These are phyloP conservation scores for Hirundo rustica DNA, from an alignment of 2,797 vertebrate species.

Conservation along the genomic window DNA sequence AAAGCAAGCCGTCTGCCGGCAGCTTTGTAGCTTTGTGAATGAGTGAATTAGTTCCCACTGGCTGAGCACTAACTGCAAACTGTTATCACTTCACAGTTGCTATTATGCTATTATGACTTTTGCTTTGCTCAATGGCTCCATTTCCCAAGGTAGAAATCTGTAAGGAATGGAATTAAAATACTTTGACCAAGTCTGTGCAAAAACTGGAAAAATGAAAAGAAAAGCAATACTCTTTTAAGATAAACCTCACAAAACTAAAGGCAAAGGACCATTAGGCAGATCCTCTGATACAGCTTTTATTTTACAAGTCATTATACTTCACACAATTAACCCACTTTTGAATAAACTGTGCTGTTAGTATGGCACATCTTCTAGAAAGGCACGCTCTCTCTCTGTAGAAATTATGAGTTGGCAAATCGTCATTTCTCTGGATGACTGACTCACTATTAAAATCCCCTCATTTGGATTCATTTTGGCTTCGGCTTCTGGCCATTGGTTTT, in stretches of 20 bases:
- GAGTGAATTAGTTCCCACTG: conserved; percentile 28
- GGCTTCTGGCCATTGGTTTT: conserved; percentile 8
- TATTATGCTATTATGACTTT: conserved; percentile 7
- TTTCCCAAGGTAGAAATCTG: conserved; percentile 38
- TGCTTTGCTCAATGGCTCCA: background rate
- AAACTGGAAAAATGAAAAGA: background rate
- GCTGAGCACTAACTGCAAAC: conserved; percentile 46
- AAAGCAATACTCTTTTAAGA: background rate
- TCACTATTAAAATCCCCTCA: conserved; percentile 55
- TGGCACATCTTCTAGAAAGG: conserved; percentile 17
- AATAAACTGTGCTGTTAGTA: conserved; percentile 6
- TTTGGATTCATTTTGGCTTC: conserved; percentile 58
- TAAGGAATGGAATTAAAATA: conserved; percentile 2
- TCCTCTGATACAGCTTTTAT: background rate
- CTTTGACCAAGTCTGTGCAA: background rate
- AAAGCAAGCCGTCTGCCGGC: background rate
- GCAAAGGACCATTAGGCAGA: background rate
- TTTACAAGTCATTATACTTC: background rate
- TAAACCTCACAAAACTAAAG: background rate
- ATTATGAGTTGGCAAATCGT: background rate
- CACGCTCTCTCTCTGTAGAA: background rate
- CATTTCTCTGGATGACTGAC: conserved; percentile 54
- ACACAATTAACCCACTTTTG: conserved; percentile 36
- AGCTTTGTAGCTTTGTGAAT: conserved; percentile 50
- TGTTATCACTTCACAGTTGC: background rate